Evolutionary conservation across 2,113 vertebrate species (phyloP).

Genomic region (Rattus rattus): DNA sequence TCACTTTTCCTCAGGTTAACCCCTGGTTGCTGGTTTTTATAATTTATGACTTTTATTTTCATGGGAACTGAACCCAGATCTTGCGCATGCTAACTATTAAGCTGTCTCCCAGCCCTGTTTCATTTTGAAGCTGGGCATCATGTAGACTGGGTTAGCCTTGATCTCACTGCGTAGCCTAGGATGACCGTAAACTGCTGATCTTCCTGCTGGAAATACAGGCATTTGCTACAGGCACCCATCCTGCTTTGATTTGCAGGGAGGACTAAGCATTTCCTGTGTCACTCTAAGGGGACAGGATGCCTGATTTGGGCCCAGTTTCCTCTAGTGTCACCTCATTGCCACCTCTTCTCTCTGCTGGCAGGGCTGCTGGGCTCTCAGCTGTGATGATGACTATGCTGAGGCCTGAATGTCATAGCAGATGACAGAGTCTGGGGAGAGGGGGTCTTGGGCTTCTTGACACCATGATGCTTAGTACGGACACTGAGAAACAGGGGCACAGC

Average conservation of each 20-base stretch:
- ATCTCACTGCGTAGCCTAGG: neutral
- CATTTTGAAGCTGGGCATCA: neutral
- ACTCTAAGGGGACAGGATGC: neutral
- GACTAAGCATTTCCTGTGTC: no score
- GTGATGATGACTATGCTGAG: fast-evolving
- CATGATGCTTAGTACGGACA: no score
- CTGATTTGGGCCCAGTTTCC: neutral
- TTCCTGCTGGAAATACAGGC: neutral
- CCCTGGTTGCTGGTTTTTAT: neutral
- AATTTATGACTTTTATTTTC: neutral
- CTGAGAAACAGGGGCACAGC: neutral
- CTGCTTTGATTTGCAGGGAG: neutral
- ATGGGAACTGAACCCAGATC: neutral
- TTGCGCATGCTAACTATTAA: neutral
- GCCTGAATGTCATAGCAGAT: neutral
- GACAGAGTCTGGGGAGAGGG: neutral
- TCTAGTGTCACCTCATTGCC: neutral
- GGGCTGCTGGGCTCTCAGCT: neutral
- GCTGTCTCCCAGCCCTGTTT: neutral
- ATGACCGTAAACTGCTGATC: neutral
- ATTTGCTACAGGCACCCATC: neutral
- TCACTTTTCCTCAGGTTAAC: neutral
- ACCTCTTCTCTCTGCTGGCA: neutral
- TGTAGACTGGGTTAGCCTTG: neutral
- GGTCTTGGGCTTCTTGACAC: neutral